A percentile compares a stretch with the other conserved stretches of the same genome.
These are phyloP conservation scores for Zaprionus vittiger DNA, from an alignment of 1,140 invertebrate genomes.

Conservation along the genomic window DNA sequence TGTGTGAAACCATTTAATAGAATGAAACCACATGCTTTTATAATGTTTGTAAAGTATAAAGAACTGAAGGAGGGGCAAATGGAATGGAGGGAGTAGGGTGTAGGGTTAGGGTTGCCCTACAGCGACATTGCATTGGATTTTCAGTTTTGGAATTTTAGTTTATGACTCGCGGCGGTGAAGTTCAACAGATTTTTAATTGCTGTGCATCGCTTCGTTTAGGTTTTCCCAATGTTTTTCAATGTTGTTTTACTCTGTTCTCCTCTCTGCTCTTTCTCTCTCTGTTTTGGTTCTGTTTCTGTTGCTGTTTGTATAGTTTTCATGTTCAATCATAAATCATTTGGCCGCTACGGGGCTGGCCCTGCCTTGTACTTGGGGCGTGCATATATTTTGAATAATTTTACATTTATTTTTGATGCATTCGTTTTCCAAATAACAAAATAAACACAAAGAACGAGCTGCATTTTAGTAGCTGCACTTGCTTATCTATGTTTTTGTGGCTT, in stretches of 20 bases:
- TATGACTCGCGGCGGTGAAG: constrained; percentile 64
- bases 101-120: neutral
- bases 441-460: neutral
- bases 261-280: constrained; percentile 20
- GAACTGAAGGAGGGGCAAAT: neutral
- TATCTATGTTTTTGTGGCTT: constrained; percentile 49
- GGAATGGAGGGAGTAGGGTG: neutral
- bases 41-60: constrained; percentile 16
- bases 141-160: constrained; percentile 48
- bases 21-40: constrained; percentile 32
- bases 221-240: constrained; percentile 64
- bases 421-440: constrained; percentile 6
- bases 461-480: constrained; percentile 33
- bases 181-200: constrained; percentile 80
- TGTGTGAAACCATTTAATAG: constrained; percentile 66
- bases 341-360: constrained; percentile 7
- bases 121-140: constrained; percentile 30
- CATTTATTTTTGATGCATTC: constrained; percentile 51
- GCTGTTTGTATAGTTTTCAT: constrained; percentile 32
- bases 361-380: constrained; percentile 33
- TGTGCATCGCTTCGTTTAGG: constrained; percentile 55
- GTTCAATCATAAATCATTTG: constrained; percentile 72
- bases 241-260: constrained; percentile 19
- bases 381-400: constrained; percentile 62
- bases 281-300: constrained; percentile 23